Evolutionary conservation across 2,888 invertebrate genomes (phyloP).

Genomic region (Apotomis betuletana): DNA sequence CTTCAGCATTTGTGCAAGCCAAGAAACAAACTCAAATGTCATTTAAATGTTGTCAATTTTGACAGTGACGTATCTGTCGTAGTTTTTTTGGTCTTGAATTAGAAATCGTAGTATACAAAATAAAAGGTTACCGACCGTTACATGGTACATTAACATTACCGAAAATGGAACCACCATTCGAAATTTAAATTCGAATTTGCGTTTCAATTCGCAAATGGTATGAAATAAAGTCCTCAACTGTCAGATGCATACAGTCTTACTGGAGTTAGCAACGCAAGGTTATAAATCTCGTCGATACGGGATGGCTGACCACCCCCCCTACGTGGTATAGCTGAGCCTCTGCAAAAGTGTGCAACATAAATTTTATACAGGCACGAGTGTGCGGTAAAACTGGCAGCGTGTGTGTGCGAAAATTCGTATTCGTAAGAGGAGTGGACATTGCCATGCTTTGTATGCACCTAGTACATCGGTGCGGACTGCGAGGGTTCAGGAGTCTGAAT

Average conservation of each 20-base stretch:
- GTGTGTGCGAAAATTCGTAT: constrained; percentile 79
- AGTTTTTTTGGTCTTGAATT: too few species aligned
- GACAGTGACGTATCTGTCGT: too few species aligned
- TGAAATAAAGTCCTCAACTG: constrained; percentile 41
- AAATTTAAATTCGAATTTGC: constrained; percentile 33
- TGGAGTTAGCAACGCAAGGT: constrained; percentile 72
- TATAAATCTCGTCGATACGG: constrained; percentile 82
- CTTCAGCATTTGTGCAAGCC: too few species aligned
- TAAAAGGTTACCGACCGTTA: background rate
- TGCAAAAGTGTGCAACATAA: constrained; percentile 83
- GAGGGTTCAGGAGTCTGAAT: constrained; percentile 67
- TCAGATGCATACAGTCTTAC: constrained; percentile 64
- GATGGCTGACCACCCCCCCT: constrained; percentile 80
- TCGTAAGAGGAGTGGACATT: constrained; percentile 75
- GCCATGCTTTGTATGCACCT: constrained; percentile 71
- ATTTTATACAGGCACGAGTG: constrained; percentile 80
- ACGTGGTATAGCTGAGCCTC: constrained; percentile 65
- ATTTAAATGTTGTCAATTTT: too few species aligned
- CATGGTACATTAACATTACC: constrained; percentile 6
- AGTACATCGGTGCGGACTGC: constrained; percentile 52
- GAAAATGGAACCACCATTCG: constrained; percentile 28
- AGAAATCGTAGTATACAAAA: too few species aligned
- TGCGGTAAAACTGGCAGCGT: constrained; percentile 77
- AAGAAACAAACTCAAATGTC: too few species aligned
- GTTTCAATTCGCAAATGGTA: constrained; percentile 15